These are phyloP conservation scores for Cassiopea andromeda DNA, from an alignment of 30 jellyfish, hydroid and myxozoan genomes.

Conservation along the genomic window DNA sequence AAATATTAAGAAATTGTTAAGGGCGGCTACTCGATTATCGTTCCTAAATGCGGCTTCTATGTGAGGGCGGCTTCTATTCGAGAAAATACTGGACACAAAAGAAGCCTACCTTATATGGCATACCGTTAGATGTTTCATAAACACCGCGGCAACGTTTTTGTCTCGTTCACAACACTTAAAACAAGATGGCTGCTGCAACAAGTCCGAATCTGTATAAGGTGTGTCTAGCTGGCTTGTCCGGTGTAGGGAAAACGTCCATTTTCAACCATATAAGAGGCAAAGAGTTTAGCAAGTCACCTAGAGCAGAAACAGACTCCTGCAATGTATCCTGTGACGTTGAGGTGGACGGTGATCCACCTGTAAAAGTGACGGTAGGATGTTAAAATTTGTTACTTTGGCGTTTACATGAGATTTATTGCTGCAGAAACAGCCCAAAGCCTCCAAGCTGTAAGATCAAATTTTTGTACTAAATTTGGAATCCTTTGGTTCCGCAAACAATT, in stretches of 20 bases:
- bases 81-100: too few species aligned
- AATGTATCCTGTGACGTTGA: background rate
- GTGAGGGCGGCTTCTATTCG: too few species aligned
- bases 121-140: too few species aligned
- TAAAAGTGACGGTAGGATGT: constrained; percentile 13
- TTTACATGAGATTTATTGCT: background rate
- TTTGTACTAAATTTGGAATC: too few species aligned
- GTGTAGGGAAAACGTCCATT: constrained; percentile 23
- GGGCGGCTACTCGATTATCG: too few species aligned
- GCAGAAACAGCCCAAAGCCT: background rate
- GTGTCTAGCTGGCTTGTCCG: background rate
- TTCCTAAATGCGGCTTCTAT: too few species aligned
- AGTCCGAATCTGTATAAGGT: constrained; percentile 16
- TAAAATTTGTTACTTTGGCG: background rate
- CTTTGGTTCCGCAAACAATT: too few species aligned
- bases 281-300: background rate
- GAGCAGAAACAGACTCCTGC: background rate
- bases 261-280: constrained; percentile 8
- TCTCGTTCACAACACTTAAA: background rate
- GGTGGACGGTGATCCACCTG: background rate
- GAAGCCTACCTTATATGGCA: too few species aligned
- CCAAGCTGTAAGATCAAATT: too few species aligned
- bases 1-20: too few species aligned
- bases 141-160: too few species aligned
- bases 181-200: background rate